A percentile compares a stretch with the other conserved stretches of the same genome.
phyloP scores from a whole-genome alignment of 2,888 invertebrate genomes.

The Eueremaeus valkanovi region DNA sequence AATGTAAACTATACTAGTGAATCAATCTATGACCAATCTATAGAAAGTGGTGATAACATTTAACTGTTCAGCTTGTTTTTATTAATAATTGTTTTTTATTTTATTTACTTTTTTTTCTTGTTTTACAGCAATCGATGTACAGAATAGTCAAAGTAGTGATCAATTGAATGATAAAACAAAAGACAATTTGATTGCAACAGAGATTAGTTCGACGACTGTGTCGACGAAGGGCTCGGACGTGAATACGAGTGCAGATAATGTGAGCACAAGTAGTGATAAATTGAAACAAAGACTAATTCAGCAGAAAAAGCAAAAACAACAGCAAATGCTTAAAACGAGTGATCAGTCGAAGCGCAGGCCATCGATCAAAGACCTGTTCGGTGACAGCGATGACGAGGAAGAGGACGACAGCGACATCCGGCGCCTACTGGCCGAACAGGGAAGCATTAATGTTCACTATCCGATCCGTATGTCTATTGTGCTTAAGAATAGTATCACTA shows the following conservation, averaged over 20 bases:
- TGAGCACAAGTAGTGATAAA: background rate
- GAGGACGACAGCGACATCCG: conserved; percentile 50
- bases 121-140: background rate
- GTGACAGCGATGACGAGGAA: conserved; percentile 52
- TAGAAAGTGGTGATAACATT: too few relatives aligned
- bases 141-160: conserved; percentile 13
- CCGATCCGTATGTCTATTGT: conserved; percentile 39
- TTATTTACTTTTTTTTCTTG: background rate
- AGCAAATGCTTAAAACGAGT: background rate
- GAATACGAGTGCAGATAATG: background rate
- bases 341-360: conserved; percentile 29
- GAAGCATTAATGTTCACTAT: conserved; percentile 39
- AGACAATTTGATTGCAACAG: too few relatives aligned
- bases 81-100: too few relatives aligned
- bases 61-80: too few relatives aligned
- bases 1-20: background rate
- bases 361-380: conserved; percentile 38
- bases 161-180: background rate
- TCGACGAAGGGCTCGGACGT: background rate
- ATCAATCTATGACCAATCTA: too few relatives aligned
- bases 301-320: background rate
- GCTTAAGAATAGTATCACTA: conserved; percentile 30
- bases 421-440: conserved; percentile 35
- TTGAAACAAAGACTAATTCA: background rate
- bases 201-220: too few relatives aligned